Percentiles rank a stretch among this genome's conserved stretches.
Evolutionary conservation across 92 coral and sea anemone species (phyloP).

Genomic region (Epizoanthus fatuus): DNA sequence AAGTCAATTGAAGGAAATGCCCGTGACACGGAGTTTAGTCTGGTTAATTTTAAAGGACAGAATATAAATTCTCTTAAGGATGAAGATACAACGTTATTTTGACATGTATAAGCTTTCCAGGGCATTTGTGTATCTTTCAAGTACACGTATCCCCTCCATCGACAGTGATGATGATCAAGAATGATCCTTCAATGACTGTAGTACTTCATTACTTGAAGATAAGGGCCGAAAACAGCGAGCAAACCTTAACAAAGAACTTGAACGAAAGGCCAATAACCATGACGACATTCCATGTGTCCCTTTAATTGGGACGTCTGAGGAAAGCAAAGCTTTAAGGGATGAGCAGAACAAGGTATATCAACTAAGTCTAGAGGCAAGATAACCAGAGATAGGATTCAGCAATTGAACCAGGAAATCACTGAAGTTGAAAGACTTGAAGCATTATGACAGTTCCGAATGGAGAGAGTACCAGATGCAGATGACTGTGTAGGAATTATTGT

Average conservation of each 20-base stretch:
- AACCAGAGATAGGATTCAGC: not conserved
- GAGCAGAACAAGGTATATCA: not conserved
- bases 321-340: constrained; percentile 1
- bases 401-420: not conserved
- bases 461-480: not conserved
- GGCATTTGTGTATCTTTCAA: constrained; percentile 23
- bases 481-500: not conserved
- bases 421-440: not conserved
- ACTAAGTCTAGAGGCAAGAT: not conserved
- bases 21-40: constrained; percentile 17
- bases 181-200: not conserved
- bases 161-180: constrained; percentile 15
- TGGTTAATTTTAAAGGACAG: constrained; percentile 38
- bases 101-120: constrained; percentile 34
- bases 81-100: constrained; percentile 4
- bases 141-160: not conserved
- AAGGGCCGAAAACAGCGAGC: not conserved
- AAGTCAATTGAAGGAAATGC: not conserved
- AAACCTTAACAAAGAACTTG: constrained; percentile 5
- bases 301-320: constrained; percentile 6
- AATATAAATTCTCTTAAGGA: not conserved
- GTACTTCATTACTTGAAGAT: constrained; percentile 2
- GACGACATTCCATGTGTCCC: not conserved
- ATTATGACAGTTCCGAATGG: not conserved
- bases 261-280: not conserved